Base-by-base conservation (phyloP, 92 coral and sea anemone species). In the Micromussa lordhowensis region DNA sequence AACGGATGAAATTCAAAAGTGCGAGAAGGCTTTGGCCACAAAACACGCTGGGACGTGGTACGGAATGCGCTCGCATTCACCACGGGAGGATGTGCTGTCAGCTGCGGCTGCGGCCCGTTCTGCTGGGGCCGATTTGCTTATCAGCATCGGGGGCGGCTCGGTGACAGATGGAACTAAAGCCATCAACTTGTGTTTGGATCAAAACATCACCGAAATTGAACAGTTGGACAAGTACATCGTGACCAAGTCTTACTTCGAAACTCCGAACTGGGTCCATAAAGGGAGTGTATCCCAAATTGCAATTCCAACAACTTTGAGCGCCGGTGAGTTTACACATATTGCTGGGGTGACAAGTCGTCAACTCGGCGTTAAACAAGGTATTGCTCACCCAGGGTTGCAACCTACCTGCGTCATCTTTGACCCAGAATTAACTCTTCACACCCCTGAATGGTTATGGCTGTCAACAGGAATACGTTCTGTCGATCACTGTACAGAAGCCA, bases 21-120 rank as follows among this genome's bases (percentile, higher is more conserved):
- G 81, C 81, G 81, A 77, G 81, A 18, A 77, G 32, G 81, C 81
- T n/a, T 18, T 77, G 81, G 81, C 7, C 15, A 32, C n/a, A 48
- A 77, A 77, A 77, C 81, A 77, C 63, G 81, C 81, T 77, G 81
- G 81, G 61, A 77, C 81, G 15, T 77, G 81, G 81, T 22, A 48
- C 81, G 81, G 81, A 19, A 77, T 77, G 81, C 81, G 81, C 63
- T 77, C 81, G 81, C 81, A 77, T 51, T 77, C 81, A 22, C 81
- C 81, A 21, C 81, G 31, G 15, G 81, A 77, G 63, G 81, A 77
- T 32, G 81, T 77, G 81, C 81, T 77, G 81, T 77, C 66, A 28
- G 81, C 63, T 77, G 81, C 81, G 32, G 58, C 81, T 48, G 31
- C 81, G 36, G 81, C 81, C 19, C 81, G 81, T 48, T 28, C 81